Evolutionary conservation across 2,888 invertebrate species (phyloP).

Genomic region (Timema cristinae): DNA sequence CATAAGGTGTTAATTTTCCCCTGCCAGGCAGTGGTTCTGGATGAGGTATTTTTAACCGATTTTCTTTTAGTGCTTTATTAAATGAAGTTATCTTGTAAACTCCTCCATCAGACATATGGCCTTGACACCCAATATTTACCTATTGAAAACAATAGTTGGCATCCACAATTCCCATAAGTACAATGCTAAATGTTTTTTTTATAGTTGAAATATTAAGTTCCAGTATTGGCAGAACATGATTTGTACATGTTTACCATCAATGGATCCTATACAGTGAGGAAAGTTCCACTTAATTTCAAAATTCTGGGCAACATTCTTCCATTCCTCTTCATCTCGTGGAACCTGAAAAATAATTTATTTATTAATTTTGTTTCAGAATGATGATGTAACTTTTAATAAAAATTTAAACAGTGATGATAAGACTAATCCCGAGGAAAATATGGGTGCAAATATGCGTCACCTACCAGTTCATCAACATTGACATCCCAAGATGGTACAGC

Average conservation of each 20-base stretch:
- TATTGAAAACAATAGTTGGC: slow-evolving; percentile 41
- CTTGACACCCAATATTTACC: slow-evolving; percentile 40
- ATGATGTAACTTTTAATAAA: not conserved
- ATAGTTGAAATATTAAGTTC: slow-evolving; percentile 39
- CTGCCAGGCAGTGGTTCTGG: slow-evolving; percentile 26
- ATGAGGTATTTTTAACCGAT: slow-evolving; percentile 31
- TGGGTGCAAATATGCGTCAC: not conserved
- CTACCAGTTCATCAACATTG: not conserved
- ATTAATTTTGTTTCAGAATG: not conserved
- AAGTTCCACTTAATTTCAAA: slow-evolving; percentile 39
- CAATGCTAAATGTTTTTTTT: slow-evolving; percentile 32
- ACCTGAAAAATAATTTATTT: not conserved
- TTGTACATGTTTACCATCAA: slow-evolving; percentile 41
- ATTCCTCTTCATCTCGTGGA: slow-evolving; percentile 33
- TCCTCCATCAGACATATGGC: slow-evolving; percentile 39
- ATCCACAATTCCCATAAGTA: slow-evolving; percentile 39
- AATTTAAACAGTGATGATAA: not conserved
- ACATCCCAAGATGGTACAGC: not conserved
- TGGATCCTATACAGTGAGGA: slow-evolving; percentile 38
- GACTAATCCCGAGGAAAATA: not conserved
- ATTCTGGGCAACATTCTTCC: slow-evolving; percentile 34
- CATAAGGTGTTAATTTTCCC: not conserved
- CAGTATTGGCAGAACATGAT: slow-evolving; percentile 37
- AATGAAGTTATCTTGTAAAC: slow-evolving; percentile 35
- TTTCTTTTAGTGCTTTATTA: slow-evolving; percentile 34